Percentiles rank a stretch among this genome's conserved stretches.
These are phyloP conservation scores for Eurystomus glaucurus DNA, from an alignment of 2,797 vertebrate genomes.

Conservation along the genomic window DNA sequence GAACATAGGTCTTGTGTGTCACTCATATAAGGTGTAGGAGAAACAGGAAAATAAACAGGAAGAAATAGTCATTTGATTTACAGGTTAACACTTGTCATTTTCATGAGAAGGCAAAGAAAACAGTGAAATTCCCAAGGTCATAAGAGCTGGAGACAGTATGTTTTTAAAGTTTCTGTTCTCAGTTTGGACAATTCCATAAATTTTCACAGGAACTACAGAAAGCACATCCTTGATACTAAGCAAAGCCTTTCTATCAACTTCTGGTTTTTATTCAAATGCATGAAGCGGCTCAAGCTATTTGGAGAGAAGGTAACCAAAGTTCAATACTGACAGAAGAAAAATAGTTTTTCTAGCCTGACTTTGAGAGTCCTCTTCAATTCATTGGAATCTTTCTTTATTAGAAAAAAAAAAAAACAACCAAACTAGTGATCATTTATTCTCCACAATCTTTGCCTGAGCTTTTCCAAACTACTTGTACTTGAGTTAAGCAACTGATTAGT, in stretches of 20 bases:
- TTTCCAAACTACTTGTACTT: not conserved
- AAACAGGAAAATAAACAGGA: not conserved
- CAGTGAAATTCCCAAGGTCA: not conserved
- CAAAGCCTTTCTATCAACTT: not conserved
- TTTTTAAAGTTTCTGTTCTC: not conserved
- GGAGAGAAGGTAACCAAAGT: not conserved
- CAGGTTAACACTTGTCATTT: not conserved
- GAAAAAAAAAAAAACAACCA: not conserved
- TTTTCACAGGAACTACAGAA: not conserved
- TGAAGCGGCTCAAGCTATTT: not conserved
- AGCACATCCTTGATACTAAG: not conserved
- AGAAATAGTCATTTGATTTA: not conserved
- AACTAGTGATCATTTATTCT: not conserved
- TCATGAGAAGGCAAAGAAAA: not conserved
- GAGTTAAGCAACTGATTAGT: not conserved
- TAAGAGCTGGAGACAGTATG: not conserved
- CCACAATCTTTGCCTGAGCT: not conserved
- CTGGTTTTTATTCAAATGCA: not conserved
- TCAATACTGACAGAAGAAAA: not conserved
- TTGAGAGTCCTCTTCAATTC: not conserved
- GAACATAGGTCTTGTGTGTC: not conserved
- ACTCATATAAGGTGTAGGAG: not conserved
- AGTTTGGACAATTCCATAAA: not conserved
- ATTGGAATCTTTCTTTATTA: not conserved
- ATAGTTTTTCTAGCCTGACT: not conserved